These are phyloP conservation scores for Cylloceria caligata DNA, from an alignment of 2,888 invertebrate species.

Conservation along the genomic window DNA sequence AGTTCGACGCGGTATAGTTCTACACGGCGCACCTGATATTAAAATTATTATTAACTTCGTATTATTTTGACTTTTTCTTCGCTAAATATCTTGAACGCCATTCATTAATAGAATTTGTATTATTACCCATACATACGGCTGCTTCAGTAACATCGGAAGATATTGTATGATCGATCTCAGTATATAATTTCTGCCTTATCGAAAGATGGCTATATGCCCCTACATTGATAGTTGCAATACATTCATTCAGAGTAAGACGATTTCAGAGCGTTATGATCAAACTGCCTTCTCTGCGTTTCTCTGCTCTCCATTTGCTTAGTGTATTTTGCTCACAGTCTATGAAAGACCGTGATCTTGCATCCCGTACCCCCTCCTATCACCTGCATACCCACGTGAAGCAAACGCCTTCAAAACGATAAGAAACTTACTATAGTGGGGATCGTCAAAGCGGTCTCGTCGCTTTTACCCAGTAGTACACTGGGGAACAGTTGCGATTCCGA, in stretches of 20 bases:
- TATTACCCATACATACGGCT: too few species aligned
- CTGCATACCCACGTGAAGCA: not conserved
- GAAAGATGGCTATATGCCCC: not conserved
- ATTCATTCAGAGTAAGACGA: not conserved
- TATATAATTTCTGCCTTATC: not conserved
- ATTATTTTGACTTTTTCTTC: too few species aligned
- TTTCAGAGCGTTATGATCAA: not conserved
- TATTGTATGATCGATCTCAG: not conserved
- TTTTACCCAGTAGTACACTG: slow-evolving; percentile 7
- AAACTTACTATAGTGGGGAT: not conserved
- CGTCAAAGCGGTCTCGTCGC: slow-evolving; percentile 15
- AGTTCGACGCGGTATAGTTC: too few species aligned
- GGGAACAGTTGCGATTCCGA: not conserved
- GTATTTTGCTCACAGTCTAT: too few species aligned
- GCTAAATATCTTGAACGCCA: too few species aligned
- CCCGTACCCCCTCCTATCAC: too few species aligned
- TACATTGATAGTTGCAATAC: not conserved
- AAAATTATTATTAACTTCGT: too few species aligned
- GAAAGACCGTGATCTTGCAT: not conserved
- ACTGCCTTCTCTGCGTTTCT: not conserved
- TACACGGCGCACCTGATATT: too few species aligned
- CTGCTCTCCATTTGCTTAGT: too few species aligned
- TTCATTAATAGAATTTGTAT: too few species aligned
- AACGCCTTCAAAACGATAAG: slow-evolving; percentile 23
- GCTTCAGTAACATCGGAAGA: too few species aligned